Evolutionary conservation across 2,113 vertebrate species (phyloP).

Genomic region (Callospermophilus lateralis): DNA sequence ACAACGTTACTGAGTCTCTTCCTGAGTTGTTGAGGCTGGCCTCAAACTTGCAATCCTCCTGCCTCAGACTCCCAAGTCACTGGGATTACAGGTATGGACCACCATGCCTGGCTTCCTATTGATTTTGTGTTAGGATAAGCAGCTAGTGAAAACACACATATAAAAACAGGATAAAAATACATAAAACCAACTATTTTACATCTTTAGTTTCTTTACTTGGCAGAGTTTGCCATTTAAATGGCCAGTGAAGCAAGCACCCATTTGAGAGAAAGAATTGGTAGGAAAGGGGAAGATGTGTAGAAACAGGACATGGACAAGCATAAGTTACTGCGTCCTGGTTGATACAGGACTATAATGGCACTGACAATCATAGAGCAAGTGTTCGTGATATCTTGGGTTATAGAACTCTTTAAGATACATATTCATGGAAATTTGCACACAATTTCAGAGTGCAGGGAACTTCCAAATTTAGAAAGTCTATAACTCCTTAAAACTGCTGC

Average conservation of each 20-base stretch:
- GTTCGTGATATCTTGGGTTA: neutral
- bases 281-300: neutral
- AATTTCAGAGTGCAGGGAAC: neutral
- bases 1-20: no score
- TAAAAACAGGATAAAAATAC: neutral
- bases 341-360: neutral
- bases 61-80: no score
- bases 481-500: neutral
- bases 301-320: no score
- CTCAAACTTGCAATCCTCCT: no score
- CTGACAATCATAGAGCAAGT: neutral
- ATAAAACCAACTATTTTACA: neutral
- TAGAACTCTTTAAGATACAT: neutral
- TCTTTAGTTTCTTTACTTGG: neutral
- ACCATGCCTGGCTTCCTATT: neutral
- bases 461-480: neutral
- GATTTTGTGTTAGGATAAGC: neutral
- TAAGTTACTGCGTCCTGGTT: fast-evolving
- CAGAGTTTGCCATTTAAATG: neutral
- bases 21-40: no score
- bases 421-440: neutral
- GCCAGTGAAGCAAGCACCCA: neutral
- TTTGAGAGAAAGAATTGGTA: neutral
- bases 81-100: no score
- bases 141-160: neutral